phyloP scores from a whole-genome alignment of 92 coral and sea anemone species.

The Zoanthus gigantus region DNA sequence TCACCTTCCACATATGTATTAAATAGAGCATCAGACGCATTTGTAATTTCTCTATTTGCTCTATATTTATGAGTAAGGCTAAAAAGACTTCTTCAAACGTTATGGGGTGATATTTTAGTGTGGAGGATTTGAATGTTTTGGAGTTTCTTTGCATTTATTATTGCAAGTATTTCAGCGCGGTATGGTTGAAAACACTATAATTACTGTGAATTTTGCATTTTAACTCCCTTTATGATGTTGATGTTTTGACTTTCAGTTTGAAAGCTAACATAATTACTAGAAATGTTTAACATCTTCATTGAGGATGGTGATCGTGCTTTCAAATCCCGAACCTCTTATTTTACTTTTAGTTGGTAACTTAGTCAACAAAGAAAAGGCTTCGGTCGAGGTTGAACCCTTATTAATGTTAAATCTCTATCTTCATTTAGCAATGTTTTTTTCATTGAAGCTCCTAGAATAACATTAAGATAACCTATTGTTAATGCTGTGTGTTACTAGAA shows the following conservation, averaged over 20 bases:
- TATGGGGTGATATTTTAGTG: background rate
- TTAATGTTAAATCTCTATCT: no score
- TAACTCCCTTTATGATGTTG: background rate
- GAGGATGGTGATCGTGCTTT: background rate
- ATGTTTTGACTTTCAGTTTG: background rate
- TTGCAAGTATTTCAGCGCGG: background rate
- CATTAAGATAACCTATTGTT: no score
- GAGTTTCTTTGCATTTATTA: background rate
- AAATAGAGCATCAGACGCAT: background rate
- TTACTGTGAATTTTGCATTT: background rate
- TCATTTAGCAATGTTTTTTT: background rate
- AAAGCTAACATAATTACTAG: background rate
- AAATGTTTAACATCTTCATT: background rate
- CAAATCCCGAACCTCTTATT: no score
- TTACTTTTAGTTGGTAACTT: no score
- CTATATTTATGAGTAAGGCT: background rate
- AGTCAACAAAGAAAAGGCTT: no score
- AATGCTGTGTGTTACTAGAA: no score
- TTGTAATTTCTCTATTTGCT: background rate
- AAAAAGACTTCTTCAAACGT: background rate
- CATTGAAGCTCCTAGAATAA: background rate
- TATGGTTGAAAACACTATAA: background rate
- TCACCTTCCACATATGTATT: background rate
- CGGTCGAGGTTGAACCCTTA: no score
- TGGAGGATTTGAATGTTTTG: background rate